phyloP scores from a whole-genome alignment of 2,113 vertebrate genomes.

The Promerops cafer region DNA sequence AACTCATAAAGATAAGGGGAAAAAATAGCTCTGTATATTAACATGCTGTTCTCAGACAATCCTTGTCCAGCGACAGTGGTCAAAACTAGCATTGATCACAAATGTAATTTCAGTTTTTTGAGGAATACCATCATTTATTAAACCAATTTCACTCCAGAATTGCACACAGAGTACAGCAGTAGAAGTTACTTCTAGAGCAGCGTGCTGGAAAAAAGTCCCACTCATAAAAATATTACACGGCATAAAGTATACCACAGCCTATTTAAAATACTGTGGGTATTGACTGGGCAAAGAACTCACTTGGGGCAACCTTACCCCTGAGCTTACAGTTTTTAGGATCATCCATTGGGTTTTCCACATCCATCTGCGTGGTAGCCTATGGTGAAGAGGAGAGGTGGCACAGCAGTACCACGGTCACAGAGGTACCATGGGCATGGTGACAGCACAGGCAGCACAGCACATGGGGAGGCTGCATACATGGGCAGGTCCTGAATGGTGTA shows the following conservation, averaged over 20 bases:
- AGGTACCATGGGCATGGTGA: neutral
- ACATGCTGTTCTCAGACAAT: neutral
- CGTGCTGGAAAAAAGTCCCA: neutral
- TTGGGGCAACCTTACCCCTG: neutral
- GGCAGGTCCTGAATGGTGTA: neutral
- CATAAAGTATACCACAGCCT: neutral
- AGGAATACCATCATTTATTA: neutral
- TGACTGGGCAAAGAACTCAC: neutral
- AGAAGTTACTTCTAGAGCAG: neutral
- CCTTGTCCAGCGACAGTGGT: neutral
- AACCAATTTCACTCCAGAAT: neutral
- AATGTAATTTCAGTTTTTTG: neutral
- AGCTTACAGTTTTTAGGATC: neutral
- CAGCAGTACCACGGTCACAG: neutral
- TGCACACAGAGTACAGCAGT: neutral
- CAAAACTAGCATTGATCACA: neutral
- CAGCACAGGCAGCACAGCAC: neutral
- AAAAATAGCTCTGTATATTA: neutral
- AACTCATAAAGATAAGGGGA: neutral
- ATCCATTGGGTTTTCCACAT: neutral
- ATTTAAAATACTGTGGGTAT: neutral
- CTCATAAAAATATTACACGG: neutral
- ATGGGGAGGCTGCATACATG: neutral
- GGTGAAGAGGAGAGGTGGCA: neutral
- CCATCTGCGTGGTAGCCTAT: rapidly evolving